A percentile compares a stretch with the other conserved stretches of the same genome.
phyloP scores from a whole-genome alignment of 2,888 invertebrate species.

The Catocala nupta region DNA sequence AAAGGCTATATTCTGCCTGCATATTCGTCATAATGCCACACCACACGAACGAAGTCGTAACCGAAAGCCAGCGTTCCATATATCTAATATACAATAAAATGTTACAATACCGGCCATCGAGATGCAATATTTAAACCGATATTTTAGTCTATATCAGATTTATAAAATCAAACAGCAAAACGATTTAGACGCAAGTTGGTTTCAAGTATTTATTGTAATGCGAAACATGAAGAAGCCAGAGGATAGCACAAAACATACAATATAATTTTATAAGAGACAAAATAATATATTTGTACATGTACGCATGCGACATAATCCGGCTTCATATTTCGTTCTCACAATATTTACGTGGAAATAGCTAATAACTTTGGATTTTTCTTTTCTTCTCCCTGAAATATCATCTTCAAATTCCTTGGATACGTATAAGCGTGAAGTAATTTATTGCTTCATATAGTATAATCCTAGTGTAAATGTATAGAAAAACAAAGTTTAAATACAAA shows the following conservation, averaged over 20 bases:
- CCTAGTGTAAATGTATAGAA: slow-evolving; percentile 9
- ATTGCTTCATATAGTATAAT: slow-evolving; percentile 17
- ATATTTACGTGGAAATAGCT: slow-evolving; percentile 26
- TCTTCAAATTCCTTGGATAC: slow-evolving; percentile 25
- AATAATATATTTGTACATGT: slow-evolving; percentile 12
- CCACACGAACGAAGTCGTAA: no score
- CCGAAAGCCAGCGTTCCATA: no score
- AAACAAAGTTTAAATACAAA: not conserved
- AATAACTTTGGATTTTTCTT: slow-evolving; percentile 26
- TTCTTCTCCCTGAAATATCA: slow-evolving; percentile 21
- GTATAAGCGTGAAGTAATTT: slow-evolving; percentile 22
- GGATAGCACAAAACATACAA: not conserved
- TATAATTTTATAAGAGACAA: slow-evolving; percentile 9
- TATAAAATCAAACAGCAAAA: slow-evolving; percentile 1
- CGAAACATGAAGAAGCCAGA: not conserved
- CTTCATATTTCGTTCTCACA: slow-evolving; percentile 22
- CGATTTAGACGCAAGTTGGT: not conserved
- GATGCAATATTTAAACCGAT: no score
- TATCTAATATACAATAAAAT: no score
- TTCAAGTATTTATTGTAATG: slow-evolving; percentile 1
- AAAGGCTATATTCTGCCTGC: no score
- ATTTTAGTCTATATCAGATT: not conserved
- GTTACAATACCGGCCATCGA: no score
- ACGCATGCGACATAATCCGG: slow-evolving; percentile 16
- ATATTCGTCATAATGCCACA: no score